Percentiles rank a stretch among this genome's conserved stretches.
Conservation (phyloP, 2,113 vertebrate genomes). For the Pipa parva region DNA sequence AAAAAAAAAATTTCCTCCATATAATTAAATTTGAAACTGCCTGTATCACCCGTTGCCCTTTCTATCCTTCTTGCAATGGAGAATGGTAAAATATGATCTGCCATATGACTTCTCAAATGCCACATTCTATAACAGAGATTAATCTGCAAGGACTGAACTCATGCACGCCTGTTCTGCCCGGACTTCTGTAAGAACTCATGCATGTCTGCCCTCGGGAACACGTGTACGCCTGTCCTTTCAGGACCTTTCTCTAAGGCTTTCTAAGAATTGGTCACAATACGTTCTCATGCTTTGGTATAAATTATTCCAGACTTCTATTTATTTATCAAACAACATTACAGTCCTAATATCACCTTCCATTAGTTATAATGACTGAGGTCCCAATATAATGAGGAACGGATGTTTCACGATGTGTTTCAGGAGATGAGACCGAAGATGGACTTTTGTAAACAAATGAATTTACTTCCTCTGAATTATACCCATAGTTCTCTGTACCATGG, state of each 20-base stretch:
- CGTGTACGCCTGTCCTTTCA: conserved; percentile 28
- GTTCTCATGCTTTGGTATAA: conserved; percentile 45
- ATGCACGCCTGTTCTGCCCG: too few relatives aligned
- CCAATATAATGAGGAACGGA: conserved; percentile 76
- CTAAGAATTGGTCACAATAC: conserved; percentile 39
- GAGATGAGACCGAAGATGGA: conserved; percentile 63
- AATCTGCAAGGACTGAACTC: conserved; percentile 39
- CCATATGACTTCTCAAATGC: conserved; percentile 51
- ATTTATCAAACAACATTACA: conserved; percentile 8
- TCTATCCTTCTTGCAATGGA: conserved; percentile 36
- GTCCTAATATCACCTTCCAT: conserved; percentile 75
- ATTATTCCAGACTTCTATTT: conserved; percentile 42
- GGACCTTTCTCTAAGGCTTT: conserved; percentile 47
- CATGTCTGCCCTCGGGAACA: conserved; percentile 14
- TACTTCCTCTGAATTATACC: conserved; percentile 56
- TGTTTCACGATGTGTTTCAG: conserved; percentile 63
- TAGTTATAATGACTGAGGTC: conserved; percentile 88
- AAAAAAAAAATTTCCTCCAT: conserved; percentile 47
- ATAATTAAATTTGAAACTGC: conserved; percentile 54
- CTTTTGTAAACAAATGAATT: conserved; percentile 63
- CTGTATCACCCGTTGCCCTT: conserved; percentile 48
- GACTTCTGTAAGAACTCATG: conserved; percentile 43
- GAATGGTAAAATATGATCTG: conserved; percentile 48
- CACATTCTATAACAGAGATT: conserved; percentile 43
- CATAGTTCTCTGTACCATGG: conserved; percentile 54